These are phyloP conservation scores for Papilio glaucus DNA, from an alignment of 1,140 invertebrate genomes.

Conservation along the genomic window DNA sequence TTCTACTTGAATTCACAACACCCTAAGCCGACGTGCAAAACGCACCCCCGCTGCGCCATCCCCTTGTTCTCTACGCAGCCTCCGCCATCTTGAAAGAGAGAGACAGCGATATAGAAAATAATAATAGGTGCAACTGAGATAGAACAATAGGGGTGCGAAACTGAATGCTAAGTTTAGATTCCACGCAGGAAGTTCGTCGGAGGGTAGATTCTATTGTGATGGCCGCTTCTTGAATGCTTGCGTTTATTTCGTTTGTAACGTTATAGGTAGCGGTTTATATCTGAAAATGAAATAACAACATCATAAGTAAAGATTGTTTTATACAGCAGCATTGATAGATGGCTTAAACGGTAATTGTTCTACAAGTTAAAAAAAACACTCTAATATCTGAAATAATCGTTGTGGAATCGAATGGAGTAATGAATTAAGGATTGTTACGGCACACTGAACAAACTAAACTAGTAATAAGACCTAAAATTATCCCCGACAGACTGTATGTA, in stretches of 20 bases:
- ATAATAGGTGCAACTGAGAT: slow-evolving; percentile 14
- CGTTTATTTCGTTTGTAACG: background rate
- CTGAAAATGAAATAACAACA: slow-evolving; percentile 16
- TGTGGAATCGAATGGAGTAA: too few relatives aligned
- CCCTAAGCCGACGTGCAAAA: slow-evolving; percentile 21
- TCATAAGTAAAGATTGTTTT: background rate
- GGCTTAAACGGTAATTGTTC: too few relatives aligned
- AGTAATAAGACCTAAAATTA: too few relatives aligned
- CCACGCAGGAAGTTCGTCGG: slow-evolving; percentile 5
- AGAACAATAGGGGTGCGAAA: slow-evolving; percentile 45
- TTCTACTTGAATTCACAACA: slow-evolving; percentile 24
- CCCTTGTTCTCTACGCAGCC: slow-evolving; percentile 57
- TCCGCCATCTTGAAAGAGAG: slow-evolving; percentile 66
- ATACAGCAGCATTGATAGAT: too few relatives aligned
- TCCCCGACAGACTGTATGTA: too few relatives aligned
- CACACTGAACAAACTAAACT: too few relatives aligned
- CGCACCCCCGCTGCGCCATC: slow-evolving; percentile 47
- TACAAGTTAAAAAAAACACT: too few relatives aligned
- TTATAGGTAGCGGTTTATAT: background rate
- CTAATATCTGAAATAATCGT: too few relatives aligned
- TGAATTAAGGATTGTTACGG: too few relatives aligned
- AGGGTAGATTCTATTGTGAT: slow-evolving; percentile 8
- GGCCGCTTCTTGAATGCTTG: background rate
- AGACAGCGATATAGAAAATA: slow-evolving; percentile 44
- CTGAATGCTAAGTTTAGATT: slow-evolving; percentile 29